phyloP scores from a whole-genome alignment of 2,113 vertebrate species.

The Micronycteris hirsuta region DNA sequence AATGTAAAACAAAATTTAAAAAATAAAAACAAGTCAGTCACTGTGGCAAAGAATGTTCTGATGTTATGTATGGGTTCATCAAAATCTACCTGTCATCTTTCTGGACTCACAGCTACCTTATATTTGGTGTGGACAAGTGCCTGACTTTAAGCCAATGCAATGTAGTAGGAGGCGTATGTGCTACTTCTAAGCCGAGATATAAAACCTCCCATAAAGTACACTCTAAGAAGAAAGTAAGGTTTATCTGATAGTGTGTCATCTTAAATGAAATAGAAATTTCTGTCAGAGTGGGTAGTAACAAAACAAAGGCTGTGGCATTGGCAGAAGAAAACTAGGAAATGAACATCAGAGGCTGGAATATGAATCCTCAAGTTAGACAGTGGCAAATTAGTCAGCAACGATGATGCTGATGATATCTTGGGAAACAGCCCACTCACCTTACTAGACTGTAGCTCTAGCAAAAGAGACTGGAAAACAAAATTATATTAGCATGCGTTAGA shows the following conservation, averaged over 20 bases:
- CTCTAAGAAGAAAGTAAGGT: background rate
- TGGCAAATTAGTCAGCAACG: background rate
- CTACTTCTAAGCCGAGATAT: background rate
- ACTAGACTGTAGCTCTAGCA: background rate
- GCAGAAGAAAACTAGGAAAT: background rate
- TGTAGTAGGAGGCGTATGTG: background rate
- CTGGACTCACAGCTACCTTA: background rate
- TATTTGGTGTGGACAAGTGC: background rate
- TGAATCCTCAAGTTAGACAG: background rate
- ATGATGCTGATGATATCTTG: background rate
- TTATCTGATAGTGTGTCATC: background rate
- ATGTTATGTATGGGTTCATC: background rate
- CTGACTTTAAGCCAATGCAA: background rate
- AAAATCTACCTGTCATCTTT: background rate
- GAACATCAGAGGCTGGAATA: background rate
- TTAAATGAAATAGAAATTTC: background rate
- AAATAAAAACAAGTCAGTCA: background rate
- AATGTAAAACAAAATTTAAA: background rate
- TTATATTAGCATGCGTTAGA: background rate
- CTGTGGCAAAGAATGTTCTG: background rate
- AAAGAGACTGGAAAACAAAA: background rate
- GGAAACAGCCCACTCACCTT: background rate
- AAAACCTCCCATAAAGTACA: background rate
- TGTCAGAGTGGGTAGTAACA: background rate
- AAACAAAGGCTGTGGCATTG: background rate